These are phyloP conservation scores for Tribolium castaneum DNA, from an alignment of 1,140 invertebrate genomes.

Conservation along the genomic window DNA sequence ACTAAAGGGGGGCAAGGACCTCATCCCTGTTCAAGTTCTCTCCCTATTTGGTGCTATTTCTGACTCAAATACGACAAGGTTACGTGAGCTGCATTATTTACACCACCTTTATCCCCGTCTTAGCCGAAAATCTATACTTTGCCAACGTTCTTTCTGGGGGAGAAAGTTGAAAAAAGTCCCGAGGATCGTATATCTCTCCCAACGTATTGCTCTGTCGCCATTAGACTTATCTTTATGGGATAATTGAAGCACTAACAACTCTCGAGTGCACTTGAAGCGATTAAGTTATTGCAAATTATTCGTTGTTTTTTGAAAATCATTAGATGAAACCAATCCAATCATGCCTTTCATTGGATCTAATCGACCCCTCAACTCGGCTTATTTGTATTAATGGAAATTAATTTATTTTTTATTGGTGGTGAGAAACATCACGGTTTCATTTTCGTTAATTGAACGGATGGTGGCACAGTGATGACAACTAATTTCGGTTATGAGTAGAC, in stretches of 20 bases:
- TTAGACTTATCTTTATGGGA: slow-evolving; percentile 27
- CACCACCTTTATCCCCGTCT: slow-evolving; percentile 49
- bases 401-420: neutral
- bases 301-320: neutral
- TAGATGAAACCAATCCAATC: too few species aligned
- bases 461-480: neutral
- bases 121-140: slow-evolving; percentile 42
- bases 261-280: neutral
- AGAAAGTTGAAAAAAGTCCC: slow-evolving; percentile 31
- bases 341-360: too few species aligned
- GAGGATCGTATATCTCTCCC: slow-evolving; percentile 20
- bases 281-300: neutral
- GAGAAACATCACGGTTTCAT: neutral
- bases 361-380: neutral
- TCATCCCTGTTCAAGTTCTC: slow-evolving; percentile 20
- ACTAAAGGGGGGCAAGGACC: slow-evolving; percentile 26
- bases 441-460: slow-evolving; percentile 3
- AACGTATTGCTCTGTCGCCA: slow-evolving; percentile 20
- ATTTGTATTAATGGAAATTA: slow-evolving; percentile 23
- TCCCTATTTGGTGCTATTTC: slow-evolving; percentile 49
- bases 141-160: neutral
- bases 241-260: slow-evolving; percentile 13
- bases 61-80: slow-evolving; percentile 49
- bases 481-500: slow-evolving; percentile 7
- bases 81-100: slow-evolving; percentile 54